Evolutionary conservation across 2,888 invertebrate genomes (phyloP), one percentile per base, ranked within the genome.

Genomic region (Andrena fulva): DNA sequence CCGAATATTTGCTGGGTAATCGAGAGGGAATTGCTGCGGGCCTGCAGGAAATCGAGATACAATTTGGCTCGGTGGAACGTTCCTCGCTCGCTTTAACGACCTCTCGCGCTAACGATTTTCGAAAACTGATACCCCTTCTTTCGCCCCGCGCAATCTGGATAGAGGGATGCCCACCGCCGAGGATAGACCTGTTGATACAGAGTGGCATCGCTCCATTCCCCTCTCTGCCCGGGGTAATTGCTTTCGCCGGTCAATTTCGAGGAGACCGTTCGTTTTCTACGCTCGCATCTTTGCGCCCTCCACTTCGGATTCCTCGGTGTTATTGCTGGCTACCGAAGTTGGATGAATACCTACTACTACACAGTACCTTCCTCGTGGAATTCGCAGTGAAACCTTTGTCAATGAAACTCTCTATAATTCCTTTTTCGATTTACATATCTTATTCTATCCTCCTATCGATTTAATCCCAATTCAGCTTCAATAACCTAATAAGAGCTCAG

Each of bases 401-500:
- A 16, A 42, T 42, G 42, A 1, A 42, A 42, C 42, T 42, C 16
- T 16, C 5, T 42, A 42, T 12, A 42, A 42, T 16, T 42, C 16
- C 42, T 16, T 42, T 2, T 35, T 35, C 35, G 35, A 35, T 10
- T 35, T 35, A 12, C 35, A 12, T 35, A 12, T 35, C 35, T 35
- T 42, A 42, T 42, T 42, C 1, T 16, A 42, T 16, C 42, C 42
- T 4, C 42, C 1, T 16, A 16, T 42, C 42, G 42, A 42, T 16
- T 42, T 42, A 42, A 42, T 42, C 12, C 3, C 42, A 42, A 16
- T 84, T 84, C 84, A 74, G 77, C 68, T 67, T 77, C 82, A 78
- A 84, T 74, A 67, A 59, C 56, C 77, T 74, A 82, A 82, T 74
- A 82, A 82, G 77, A 67, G 78, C 50, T 60, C 54, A 60, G 70